These are phyloP conservation scores for Varanus komodoensis DNA, from an alignment of 2,113 vertebrate genomes.

Conservation along the genomic window DNA sequence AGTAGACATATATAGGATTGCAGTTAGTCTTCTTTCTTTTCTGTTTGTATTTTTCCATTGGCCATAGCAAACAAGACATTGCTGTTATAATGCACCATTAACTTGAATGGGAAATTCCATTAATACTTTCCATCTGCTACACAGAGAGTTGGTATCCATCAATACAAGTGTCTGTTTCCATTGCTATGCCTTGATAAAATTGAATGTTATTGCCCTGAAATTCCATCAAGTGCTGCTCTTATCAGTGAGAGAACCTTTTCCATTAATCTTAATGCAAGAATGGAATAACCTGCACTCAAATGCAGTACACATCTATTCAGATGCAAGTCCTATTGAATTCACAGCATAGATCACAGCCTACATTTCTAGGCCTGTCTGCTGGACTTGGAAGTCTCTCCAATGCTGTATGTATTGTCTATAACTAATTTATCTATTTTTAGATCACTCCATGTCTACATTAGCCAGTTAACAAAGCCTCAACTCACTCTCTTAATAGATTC, in stretches of 20 bases:
- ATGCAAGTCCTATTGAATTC: not conserved
- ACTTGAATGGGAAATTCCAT: not conserved
- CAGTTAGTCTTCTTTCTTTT: not conserved
- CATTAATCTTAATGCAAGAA: not conserved
- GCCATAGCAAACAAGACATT: not conserved
- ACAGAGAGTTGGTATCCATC: not conserved
- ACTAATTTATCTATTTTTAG: not conserved
- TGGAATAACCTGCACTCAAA: not conserved
- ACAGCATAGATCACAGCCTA: not conserved
- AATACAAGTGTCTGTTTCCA: not conserved
- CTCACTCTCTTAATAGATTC: no score
- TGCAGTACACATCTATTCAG: no score
- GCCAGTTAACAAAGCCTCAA: not conserved
- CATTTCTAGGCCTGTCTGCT: not conserved
- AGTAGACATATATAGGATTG: no score
- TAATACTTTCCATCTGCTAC: not conserved
- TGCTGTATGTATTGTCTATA: not conserved
- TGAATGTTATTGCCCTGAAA: not conserved
- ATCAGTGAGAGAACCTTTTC: not conserved
- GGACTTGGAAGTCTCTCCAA: no score
- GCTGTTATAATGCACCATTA: not conserved
- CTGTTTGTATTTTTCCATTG: not conserved
- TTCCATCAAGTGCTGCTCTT: not conserved
- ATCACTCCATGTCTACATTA: not conserved
- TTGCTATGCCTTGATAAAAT: not conserved